Conservation (phyloP, 2,113 vertebrate genomes). For the Morone chrysops region DNA sequence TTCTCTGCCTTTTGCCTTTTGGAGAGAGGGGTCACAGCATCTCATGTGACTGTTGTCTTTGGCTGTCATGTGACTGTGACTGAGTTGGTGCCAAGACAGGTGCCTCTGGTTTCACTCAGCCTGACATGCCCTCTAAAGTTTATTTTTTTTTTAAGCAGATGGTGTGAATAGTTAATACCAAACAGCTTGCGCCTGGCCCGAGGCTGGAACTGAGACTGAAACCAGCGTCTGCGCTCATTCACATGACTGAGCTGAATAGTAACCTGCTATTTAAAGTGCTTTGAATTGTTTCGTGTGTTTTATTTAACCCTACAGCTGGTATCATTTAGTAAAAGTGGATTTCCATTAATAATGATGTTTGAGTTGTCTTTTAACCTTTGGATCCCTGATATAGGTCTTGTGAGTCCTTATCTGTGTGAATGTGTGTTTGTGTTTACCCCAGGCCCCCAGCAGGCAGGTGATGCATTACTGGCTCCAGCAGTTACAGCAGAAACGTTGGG, state of each 20-base stretch:
- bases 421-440: not conserved
- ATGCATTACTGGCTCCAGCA: conserved; percentile 98
- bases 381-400: too few relatives aligned
- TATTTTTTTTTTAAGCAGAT: conserved; percentile 43
- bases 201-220: conserved; percentile 81
- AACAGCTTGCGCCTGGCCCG: conserved; percentile 6
- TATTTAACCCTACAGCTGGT: not conserved
- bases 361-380: not conserved
- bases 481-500: conserved; percentile 97
- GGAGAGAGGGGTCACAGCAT: not conserved
- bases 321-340: not conserved
- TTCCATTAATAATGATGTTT: too few relatives aligned
- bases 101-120: conserved; percentile 22
- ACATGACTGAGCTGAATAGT: conserved; percentile 51
- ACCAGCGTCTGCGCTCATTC: conserved; percentile 60
- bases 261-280: conserved; percentile 14
- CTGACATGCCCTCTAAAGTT: not conserved
- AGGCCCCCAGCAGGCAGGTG: conserved; percentile 92
- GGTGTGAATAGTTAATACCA: conserved; percentile 38
- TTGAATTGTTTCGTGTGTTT: not conserved
- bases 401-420: too few relatives aligned
- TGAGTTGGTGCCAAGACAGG: conserved; percentile 27
- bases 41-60: conserved; percentile 44
- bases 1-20: not conserved
- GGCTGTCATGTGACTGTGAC: conserved; percentile 53